These are phyloP conservation scores for Leucophenga varia DNA, from an alignment of 1,140 invertebrate genomes.

Conservation along the genomic window DNA sequence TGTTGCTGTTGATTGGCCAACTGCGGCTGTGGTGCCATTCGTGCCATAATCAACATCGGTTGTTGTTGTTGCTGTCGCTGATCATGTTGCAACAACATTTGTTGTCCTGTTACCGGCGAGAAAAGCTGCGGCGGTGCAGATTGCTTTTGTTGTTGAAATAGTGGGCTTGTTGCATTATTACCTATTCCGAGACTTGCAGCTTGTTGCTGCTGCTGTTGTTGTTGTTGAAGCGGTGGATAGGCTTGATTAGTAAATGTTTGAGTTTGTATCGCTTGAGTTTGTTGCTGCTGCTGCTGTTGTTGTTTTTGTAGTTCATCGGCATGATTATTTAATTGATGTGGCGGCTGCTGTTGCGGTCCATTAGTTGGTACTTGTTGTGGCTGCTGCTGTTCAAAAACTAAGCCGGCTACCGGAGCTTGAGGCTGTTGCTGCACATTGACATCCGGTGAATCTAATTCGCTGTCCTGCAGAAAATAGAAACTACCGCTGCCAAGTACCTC, in stretches of 20 bases:
- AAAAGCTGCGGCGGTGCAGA: constrained; percentile 34
- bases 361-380: constrained; percentile 13
- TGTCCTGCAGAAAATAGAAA: constrained; percentile 77
- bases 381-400: constrained; percentile 28
- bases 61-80: constrained; percentile 23
- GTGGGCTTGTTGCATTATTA: constrained; percentile 4
- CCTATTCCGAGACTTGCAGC: neutral
- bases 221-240: constrained; percentile 59
- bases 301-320: constrained; percentile 29
- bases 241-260: constrained; percentile 80
- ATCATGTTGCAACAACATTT: constrained; percentile 23
- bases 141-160: constrained; percentile 17
- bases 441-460: constrained; percentile 72
- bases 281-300: constrained; percentile 37
- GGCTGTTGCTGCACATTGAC: constrained; percentile 35
- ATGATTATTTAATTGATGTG: constrained; percentile 24
- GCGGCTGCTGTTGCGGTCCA: constrained; percentile 9
- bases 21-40: constrained; percentile 8
- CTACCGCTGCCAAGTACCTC: constrained; percentile 69
- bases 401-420: constrained; percentile 23
- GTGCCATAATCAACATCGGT: constrained; percentile 20
- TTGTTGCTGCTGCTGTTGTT: constrained; percentile 24
- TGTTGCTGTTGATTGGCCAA: constrained; percentile 7
- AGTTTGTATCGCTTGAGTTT: constrained; percentile 63
- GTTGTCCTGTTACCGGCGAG: constrained; percentile 30